Evolutionary conservation across 2,113 vertebrate genomes (phyloP), one percentile per base, ranked within the genome.

Genomic region (Dipodomys spectabilis): DNA sequence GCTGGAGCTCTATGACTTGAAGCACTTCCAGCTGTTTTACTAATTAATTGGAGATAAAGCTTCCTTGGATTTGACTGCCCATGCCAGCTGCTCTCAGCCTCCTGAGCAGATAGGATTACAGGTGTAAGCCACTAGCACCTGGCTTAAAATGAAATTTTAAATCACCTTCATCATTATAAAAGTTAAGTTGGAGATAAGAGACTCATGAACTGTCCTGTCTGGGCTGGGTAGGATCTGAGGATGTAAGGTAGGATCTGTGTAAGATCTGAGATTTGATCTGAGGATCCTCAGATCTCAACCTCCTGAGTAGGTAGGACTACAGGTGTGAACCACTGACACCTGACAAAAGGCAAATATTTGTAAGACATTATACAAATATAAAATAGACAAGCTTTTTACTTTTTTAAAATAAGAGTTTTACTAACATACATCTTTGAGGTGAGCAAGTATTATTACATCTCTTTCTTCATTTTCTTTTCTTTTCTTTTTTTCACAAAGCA

Each of bases 111-210:
- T 57, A 57, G 16, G 53, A 16, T 57, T 18, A 57, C 15, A 57
- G 2, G 53, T 57, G 53, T 57, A 57, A 16, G 12, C 53, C 53
- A 57, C 53, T 57, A 57, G 53, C 53, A 81, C 13, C 84, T 65
- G 90, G 91, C 28, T 74, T 78, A 13, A 91, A 91, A 86, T 9
- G 0, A 84, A 86, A 60, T 32, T 39, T 82, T 94, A 86, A 78
- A 49, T 94, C 15, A 57, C 23, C 13, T 11, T 85, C 5, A 22
- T 81, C 28, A 65, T 89, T 62, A 78, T 67, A 81, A 90, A 79
- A 79, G 45, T 80, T 65, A 64, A 79, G 53, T 82, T 83, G 71
- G 74, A 57, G 53, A 57, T 57, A 57, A 57, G 15, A 57, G 53
- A 16, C 53, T 91, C 73, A 35, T 53, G 35, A n/a, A 7, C 49